Evolutionary conservation across 2,113 vertebrate genomes (phyloP), one percentile per base, ranked within the genome.

Genomic region (Melanerpes formicivorus): DNA sequence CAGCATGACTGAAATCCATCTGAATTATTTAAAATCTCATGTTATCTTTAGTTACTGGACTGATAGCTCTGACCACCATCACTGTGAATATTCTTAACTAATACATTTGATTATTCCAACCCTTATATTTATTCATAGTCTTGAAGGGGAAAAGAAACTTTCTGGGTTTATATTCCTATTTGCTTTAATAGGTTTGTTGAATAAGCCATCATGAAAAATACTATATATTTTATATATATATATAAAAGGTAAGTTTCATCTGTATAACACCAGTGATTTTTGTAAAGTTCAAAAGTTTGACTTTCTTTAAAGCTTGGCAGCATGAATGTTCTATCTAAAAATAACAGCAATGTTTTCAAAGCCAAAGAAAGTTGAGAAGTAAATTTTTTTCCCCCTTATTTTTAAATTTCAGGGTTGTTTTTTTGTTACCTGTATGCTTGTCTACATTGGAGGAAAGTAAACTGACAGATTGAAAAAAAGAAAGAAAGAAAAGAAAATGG

Each of bases 251-350:
- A 91, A 56, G 23, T 37, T 91, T 89, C 67, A 95, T 23, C 56
- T 70, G 23, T 29, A 22, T 30, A 87, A 59, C 29, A 74, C 8
- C 16, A 92, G 60, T 15, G 42, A 82, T 59, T 92, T 91, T 67
- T 85, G 37, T 85, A 80, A 77, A 87, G 69, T 93, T 80, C 46
- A 91, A 34, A 46, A 82, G 48, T 90, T 64, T 87, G n/a, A 52
- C 65, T 87, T 75, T 87, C 55, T 82, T 80, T 95, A 80, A 77
- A 93, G 73, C 34, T 80, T 93, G 93, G 82, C 93, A 93, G 54
- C 3, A 1, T 54, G 84, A 82, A 6, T 37, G 14, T 83, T 56
- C 54, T 69, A 26, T 81, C 77, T 92, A 75, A 95, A 95, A 95
- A 84, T 76, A 92, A 80, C 48, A 85, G 22, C 30, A 85, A 48